Evolutionary conservation across 2,888 invertebrate species (phyloP).

Genomic region (Chrysomela aeneicollis): DNA sequence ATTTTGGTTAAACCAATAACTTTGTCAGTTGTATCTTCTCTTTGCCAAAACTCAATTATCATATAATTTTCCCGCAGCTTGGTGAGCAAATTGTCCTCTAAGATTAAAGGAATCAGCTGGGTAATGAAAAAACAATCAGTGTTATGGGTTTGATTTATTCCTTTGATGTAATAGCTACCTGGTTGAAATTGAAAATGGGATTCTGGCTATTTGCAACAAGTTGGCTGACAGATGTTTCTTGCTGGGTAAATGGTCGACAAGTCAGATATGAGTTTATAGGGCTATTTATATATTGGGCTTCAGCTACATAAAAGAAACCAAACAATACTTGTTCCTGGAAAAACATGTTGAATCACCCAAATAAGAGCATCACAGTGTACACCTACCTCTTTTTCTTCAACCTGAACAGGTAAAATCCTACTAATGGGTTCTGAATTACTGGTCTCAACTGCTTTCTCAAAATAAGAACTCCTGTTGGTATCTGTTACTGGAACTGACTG

Average conservation of each 20-base stretch:
- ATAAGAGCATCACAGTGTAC: not conserved
- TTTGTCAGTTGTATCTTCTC: slow-evolving; percentile 55
- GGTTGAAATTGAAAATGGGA: slow-evolving; percentile 63
- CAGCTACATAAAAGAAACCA: slow-evolving; percentile 63
- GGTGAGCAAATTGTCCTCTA: slow-evolving; percentile 64
- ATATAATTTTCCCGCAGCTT: slow-evolving; percentile 66
- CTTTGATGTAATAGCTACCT: slow-evolving; percentile 60
- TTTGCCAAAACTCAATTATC: slow-evolving; percentile 65
- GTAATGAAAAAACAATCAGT: slow-evolving; percentile 34
- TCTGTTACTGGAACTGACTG: not conserved
- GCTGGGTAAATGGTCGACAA: slow-evolving; percentile 63
- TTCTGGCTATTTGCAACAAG: slow-evolving; percentile 58
- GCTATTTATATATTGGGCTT: slow-evolving; percentile 60
- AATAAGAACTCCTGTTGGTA: not conserved
- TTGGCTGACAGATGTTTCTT: slow-evolving; percentile 60
- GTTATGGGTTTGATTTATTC: too few relatives aligned
- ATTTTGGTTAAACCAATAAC: slow-evolving; percentile 65
- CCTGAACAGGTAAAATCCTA: not conserved
- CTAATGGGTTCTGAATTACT: not conserved
- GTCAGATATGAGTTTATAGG: slow-evolving; percentile 60
- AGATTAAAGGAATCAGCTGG: slow-evolving; percentile 66
- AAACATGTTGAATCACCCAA: slow-evolving; percentile 15
- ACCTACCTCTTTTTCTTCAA: slow-evolving; percentile 1
- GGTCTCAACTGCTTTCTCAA: not conserved
- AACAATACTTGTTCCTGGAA: slow-evolving; percentile 60